Base-by-base conservation (phyloP, 2,888 invertebrate genomes). In the Ochropleura leucogaster region DNA sequence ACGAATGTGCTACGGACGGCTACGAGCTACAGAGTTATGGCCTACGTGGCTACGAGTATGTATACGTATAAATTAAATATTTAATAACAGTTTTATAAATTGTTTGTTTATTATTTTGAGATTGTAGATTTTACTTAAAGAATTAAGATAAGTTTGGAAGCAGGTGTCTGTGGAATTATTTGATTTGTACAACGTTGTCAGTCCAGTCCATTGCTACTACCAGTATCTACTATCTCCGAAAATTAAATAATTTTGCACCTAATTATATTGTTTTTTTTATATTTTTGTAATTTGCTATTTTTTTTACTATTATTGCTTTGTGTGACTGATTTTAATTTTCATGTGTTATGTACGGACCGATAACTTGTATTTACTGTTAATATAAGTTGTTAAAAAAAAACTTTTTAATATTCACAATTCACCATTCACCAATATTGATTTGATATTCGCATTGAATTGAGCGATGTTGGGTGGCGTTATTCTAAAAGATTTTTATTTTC, bases 1-100 rank as follows among this genome's bases (percentile, higher is more conserved):
- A 53, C 71, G 71, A 53, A 18, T 30, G 20, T 49, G 79, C 79
- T 77, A 77, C 71, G 77, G 62, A 55, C 49, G 44, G 78, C 79
- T 78, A 74, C 49, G 74, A 44, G 12, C 51, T 46, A 73, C 64
- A 68, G n/a, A 49, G 47, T 46, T 57, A 47, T 49, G 60, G 46
- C 18, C 63, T 64, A 68, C 57, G 76, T 44, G 44, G 62, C 14
- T 44, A 62, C 44, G n/a, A 62, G 44, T 62, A 62, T 12, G 62
- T 20, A 59, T 40, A 59, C 8, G 1, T 16, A 14, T 16, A 30
- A 57, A 57, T 30, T 8, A 4, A 30, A 30, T 30, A 8, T 57
- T 30, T 4, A 30, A 16, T 16, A 8, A 16, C 0, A 0, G 3
- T 62, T 44, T 44, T n/a, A 44, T 10, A 62, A 6, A 14, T 0